Base-by-base conservation (phyloP, 2,888 invertebrate genomes). In the Morinoia aosen region DNA sequence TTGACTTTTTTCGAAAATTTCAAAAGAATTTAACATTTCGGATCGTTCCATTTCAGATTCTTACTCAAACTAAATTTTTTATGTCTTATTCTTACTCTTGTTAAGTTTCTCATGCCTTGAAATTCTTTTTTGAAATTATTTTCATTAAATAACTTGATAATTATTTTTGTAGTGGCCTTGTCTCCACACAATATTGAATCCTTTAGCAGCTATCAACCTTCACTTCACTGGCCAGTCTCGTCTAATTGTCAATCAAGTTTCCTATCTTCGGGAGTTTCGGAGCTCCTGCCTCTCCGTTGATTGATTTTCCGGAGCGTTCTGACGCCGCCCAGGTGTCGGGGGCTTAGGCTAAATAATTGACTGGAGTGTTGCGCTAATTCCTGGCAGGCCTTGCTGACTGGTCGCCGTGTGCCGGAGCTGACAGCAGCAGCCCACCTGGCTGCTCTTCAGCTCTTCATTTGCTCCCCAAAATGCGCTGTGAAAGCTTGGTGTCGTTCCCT, bases 191-290 rank as follows among this genome's bases (percentile, higher is more conserved):
- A 76, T 76, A 25, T 76, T 76, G 8, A 76, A 76, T 76, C 19
- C 0, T 25, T 76, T 76, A 25, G 76, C 76, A 2, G 76, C 76
- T 76, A 76, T 76, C 76, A 76, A 76, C 76, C 76, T 33, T 33
- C 76, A 76, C 76, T 76, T 76, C 76, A 33, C 76, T 76, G 8
- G 76, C 33, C 76, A 3, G 76, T 33, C 33, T 76, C 76, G 76
- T 76, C 76, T 76, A 76, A 76, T 76, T 76, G 76, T 76, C 76
- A 76, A 76, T 76, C 76, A 76, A 76, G 76, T 33, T 76, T 76
- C 76, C 76, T 76, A 76, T 76, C 76, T 76, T 33, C 76, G 76
- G 33, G 76, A 10, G 76, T 76, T 76, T 19, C 76, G 76, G 1
- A 76, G 76, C 33, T 33, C 25, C 76, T 76, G 76, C 33, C 76